Conservation (phyloP, 2,888 invertebrate species). For the Oscheius sp. region DNA sequence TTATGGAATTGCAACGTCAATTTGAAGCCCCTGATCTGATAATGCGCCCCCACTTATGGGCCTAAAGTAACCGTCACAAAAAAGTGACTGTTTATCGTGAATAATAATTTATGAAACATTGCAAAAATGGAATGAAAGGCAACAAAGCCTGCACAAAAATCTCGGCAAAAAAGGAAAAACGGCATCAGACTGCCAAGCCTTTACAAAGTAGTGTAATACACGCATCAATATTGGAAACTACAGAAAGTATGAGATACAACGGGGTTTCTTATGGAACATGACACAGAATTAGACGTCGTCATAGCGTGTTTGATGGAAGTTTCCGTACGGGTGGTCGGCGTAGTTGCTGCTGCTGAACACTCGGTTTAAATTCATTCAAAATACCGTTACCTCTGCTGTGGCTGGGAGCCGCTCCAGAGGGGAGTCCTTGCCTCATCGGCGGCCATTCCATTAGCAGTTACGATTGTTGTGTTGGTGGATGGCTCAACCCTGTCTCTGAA, state of each 20-base stretch:
- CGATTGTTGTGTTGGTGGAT: slow-evolving; percentile 64
- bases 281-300: slow-evolving; percentile 31
- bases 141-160: no score
- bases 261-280: background rate
- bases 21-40: no score
- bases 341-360: slow-evolving; percentile 5
- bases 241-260: slow-evolving; percentile 7
- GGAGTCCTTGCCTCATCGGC: slow-evolving; percentile 50
- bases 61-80: no score
- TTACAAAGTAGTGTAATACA: no score
- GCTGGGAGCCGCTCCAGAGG: slow-evolving; percentile 46
- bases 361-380: background rate
- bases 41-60: no score
- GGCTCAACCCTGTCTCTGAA: slow-evolving; percentile 50
- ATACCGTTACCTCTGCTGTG: background rate
- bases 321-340: slow-evolving; percentile 24
- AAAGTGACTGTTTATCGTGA: no score
- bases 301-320: slow-evolving; percentile 22
- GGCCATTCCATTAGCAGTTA: slow-evolving; percentile 45
- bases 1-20: no score
- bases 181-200: no score
- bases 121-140: no score
- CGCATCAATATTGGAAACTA: no score
- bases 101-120: no score
- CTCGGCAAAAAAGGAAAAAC: no score